A percentile compares a stretch with the other conserved stretches of the same genome.
Evolutionary conservation across 53 echinoderm and acorn worm species (phyloP).

Genomic region (Luidia sarsii): DNA sequence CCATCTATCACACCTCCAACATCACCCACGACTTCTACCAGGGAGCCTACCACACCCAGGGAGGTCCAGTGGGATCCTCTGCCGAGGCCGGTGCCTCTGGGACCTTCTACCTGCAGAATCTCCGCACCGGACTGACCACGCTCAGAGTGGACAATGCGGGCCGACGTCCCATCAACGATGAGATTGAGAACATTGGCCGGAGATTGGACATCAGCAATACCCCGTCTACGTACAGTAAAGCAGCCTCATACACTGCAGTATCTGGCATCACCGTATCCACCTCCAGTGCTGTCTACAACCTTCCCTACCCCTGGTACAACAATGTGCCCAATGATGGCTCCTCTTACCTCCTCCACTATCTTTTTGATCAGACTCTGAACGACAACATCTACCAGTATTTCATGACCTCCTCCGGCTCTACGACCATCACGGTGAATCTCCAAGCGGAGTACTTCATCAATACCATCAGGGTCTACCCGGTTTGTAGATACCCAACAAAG

Average conservation of each 20-base stretch:
- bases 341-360: constrained; percentile 61
- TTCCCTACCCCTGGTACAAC: not conserved
- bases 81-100: constrained; percentile 76
- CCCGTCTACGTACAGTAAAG: constrained; percentile 52
- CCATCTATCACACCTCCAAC: constrained; percentile 79
- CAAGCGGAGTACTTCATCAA: constrained; percentile 67
- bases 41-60: constrained; percentile 66
- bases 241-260: constrained; percentile 35
- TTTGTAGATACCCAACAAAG: constrained; percentile 56
- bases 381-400: constrained; percentile 52
- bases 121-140: constrained; percentile 41
- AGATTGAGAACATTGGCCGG: constrained; percentile 79
- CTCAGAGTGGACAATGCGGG: constrained; percentile 76
- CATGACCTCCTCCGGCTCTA: constrained; percentile 17
- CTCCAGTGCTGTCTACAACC: constrained; percentile 34
- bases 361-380: constrained; percentile 82
- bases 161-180: constrained; percentile 53
- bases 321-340: constrained; percentile 47
- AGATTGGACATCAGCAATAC: constrained; percentile 63
- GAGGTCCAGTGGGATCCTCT: constrained; percentile 61
- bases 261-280: constrained; percentile 66
- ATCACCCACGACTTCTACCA: constrained; percentile 86
- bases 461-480: constrained; percentile 72
- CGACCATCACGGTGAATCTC: constrained; percentile 66
- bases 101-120: constrained; percentile 52